Evolutionary conservation across 2,888 invertebrate species (phyloP), one percentile per base, ranked within the genome.

Genomic region (Anthoptus insignis): DNA sequence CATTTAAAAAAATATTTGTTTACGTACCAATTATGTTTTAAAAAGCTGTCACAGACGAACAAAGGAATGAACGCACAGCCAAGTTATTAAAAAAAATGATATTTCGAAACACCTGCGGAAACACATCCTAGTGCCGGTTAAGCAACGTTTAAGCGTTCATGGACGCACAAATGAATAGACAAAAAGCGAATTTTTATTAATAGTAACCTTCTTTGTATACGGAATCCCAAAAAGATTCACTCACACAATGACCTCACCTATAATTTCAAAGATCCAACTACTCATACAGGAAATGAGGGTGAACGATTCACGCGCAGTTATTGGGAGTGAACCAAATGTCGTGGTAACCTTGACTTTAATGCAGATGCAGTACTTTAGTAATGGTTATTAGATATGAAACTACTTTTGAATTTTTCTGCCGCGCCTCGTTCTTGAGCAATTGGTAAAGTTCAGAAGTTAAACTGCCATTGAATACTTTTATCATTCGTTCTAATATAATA

Each of bases 301-400:
- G 52, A 24, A 60, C 52, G 50, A 52, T 42, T 29, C 37, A 29
- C 8, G 11, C 21, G 7, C 37, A 24, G n/a, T 14, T 42, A 39
- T 56, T 42, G 42, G 42, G 56, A 24, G 39, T 37, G 27, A 24
- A 42, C 42, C 27, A n/a, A 42, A 52, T 52, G 29, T 34, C 58
- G 37, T 22, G 39, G 8, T 11, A 14, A 2, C 60, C 60, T 60
- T 60, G 60, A 60, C 60, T 52, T 60, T 42, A 60, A 9, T 29
- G 29, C 47, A 47, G 52, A 60, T 52, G 42, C 21, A 37, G n/a
- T 50, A 24, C 22, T 42, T n/a, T 58, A 58, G 34, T 42, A 58
- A 37, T 56, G 24, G 39, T 52, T 53, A 50, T 16, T 50, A 9
- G 42, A 22, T 45, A 22, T 22, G 22, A 37, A 56, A 56, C 39